Evolutionary conservation across 2,888 invertebrate genomes (phyloP), one percentile per base, ranked within the genome.

Genomic region (Nipponacmea schrenckii): DNA sequence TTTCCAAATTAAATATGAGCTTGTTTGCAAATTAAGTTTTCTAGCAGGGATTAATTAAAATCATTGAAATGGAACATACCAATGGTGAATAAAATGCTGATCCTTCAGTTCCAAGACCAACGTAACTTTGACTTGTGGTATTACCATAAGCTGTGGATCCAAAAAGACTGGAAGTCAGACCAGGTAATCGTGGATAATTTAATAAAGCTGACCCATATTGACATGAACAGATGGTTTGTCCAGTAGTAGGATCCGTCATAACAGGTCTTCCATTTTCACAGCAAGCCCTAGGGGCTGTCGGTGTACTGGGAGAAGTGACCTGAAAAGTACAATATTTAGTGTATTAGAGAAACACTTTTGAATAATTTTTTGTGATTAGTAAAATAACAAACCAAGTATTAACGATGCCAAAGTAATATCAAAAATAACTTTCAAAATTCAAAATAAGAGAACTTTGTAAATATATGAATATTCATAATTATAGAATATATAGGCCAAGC

Each of bases 51-150:
- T n/a, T n/a, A n/a, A n/a, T n/a, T 5, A 39, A 39, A 39, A 2
- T 8, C 10, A 8, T 10, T 39, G 39, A 39, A 39, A 31, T 31
- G 31, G 31, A 39, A 81, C 96, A 93, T 92, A 96, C 96, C 94
- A 96, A 90, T 81, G 96, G 95, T 77, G 96, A 94, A 90, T 96
- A 96, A 91, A 96, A 96, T 73, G 96, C 95, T 69, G 96, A 96
- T 88, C 95, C 95, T 31, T 86, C 85, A 90, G 82, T 74, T 31
- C 68, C 68, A 24, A 68, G 20, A 20, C 83, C 78, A 62, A 82
- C 77, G 74, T 85, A 86, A 10, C 82, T 80, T 64, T 81, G 81
- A 56, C 56, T 10, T 5, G 56, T 24, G 50, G 81, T 81, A 62
- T 69, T 64, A 45, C 50, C 46, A 14, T 81, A 80, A 64, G 81